phyloP scores from a whole-genome alignment of 1,140 invertebrate species.

The Drosophila bipectinata region DNA sequence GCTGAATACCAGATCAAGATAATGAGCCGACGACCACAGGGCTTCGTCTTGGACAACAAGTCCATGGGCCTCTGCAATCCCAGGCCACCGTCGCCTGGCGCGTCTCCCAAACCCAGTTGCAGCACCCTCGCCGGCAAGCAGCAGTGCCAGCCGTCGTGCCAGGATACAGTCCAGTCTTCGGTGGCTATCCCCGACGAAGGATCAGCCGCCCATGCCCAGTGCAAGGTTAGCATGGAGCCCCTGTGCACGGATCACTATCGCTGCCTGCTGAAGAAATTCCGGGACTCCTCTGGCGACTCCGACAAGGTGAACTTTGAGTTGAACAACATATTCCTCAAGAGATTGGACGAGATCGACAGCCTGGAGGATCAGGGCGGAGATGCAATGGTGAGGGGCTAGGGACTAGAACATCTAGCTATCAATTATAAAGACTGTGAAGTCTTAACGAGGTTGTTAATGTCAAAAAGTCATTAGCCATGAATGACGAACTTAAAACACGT shows the following conservation, averaged over 20 bases:
- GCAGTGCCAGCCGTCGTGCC: neutral
- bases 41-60: slow-evolving; percentile 47
- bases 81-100: neutral
- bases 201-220: neutral
- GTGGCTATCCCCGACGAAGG: neutral
- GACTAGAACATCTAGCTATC: neutral
- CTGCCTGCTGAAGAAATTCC: slow-evolving; percentile 34
- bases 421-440: neutral
- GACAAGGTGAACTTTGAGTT: slow-evolving; percentile 52
- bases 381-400: slow-evolving; percentile 37
- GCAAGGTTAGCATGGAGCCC: slow-evolving; percentile 2
- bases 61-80: slow-evolving; percentile 39
- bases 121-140: neutral
- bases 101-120: neutral
- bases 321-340: slow-evolving; percentile 61
- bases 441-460: too few species aligned
- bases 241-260: slow-evolving; percentile 48
- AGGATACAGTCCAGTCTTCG: neutral
- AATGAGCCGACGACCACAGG: slow-evolving; percentile 36
- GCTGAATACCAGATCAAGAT: neutral
- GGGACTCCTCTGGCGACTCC: slow-evolving; percentile 27
- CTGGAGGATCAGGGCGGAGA: slow-evolving; percentile 25
- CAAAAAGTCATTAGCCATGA: neutral
- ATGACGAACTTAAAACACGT: neutral
- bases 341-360: slow-evolving; percentile 63